phyloP scores from a whole-genome alignment of 2,888 invertebrate species.

The Anarsia innoxiella region DNA sequence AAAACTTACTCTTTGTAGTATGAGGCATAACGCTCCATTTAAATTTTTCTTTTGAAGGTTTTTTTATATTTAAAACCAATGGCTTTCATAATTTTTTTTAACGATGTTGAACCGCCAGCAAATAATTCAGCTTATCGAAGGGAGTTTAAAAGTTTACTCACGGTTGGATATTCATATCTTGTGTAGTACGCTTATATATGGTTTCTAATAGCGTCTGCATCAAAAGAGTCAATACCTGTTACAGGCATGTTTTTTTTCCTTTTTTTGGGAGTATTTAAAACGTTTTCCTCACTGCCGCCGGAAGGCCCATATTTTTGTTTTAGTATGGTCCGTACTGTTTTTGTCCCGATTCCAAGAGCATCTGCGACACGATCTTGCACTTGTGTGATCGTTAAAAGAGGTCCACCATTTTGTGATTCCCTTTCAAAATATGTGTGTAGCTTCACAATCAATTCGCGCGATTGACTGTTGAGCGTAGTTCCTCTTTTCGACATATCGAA shows the following conservation, averaged over 20 bases:
- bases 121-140: too few species aligned
- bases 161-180: not conserved
- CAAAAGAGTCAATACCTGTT: not conserved
- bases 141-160: too few species aligned
- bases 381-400: slow-evolving; percentile 15
- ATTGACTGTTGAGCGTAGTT: slow-evolving; percentile 15
- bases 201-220: not conserved
- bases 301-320: slow-evolving; percentile 10
- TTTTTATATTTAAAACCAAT: too few species aligned
- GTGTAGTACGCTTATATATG: not conserved
- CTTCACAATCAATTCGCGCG: slow-evolving; percentile 15
- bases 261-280: not conserved
- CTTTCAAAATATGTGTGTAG: slow-evolving; percentile 18
- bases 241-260: not conserved
- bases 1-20: too few species aligned
- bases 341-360: slow-evolving; percentile 15
- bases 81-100: too few species aligned
- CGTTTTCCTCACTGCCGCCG: not conserved
- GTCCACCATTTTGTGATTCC: slow-evolving; percentile 16
- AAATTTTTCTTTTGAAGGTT: too few species aligned
- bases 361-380: slow-evolving; percentile 16
- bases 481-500: slow-evolving; percentile 6
- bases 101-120: too few species aligned
- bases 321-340: slow-evolving; percentile 13
- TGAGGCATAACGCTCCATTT: too few species aligned